Evolutionary conservation across 2,888 invertebrate genomes (phyloP), one percentile per base, ranked within the genome.

Genomic region (Halictus quadricinctus): DNA sequence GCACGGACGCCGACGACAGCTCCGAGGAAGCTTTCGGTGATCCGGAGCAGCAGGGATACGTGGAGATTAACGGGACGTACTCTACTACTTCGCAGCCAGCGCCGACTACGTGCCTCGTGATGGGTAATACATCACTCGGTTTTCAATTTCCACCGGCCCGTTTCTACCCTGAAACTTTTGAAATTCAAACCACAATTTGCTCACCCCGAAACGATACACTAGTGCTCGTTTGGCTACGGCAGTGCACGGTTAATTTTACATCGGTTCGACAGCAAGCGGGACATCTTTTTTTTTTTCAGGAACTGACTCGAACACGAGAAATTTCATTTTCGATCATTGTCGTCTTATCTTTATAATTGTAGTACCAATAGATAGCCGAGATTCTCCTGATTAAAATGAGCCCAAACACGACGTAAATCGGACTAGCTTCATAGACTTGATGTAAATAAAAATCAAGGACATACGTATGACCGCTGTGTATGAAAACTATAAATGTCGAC

Each of bases 61-160:
- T 64, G 70, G 87, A 91, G 79, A 87, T 85, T 79, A 90, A 90
- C 87, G 58, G 84, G 70, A 91, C 87, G 25, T 87, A 87, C 74
- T 73, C 89, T 60, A 90, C 84, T 36, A 85, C 88, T 73, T 80
- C 89, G 46, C 86, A 91, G 50, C 87, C 91, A 29, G 86, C 83
- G 15, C 88, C 91, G 36, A 84, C 90, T 77, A 92, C 90, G 79
- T 93, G 93, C 80, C 85, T 92, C 85, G 91, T 93, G 76, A 92
- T 93, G 91, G 93, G 93, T 93, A 91, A 81, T 83, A 80, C 41
- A 81, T 80, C 73, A 66, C 36, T 79, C 72, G 21, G 25, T 64
- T 36, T 77, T 72, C n/a, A 66, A 66, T 66, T 66, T 66, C 66
- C 66, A 66, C 18, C 36, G 66, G 66, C 18, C 36, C 25, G 36